These are phyloP conservation scores for Cantharis rustica DNA, from an alignment of 2,888 invertebrate genomes.

Conservation along the genomic window DNA sequence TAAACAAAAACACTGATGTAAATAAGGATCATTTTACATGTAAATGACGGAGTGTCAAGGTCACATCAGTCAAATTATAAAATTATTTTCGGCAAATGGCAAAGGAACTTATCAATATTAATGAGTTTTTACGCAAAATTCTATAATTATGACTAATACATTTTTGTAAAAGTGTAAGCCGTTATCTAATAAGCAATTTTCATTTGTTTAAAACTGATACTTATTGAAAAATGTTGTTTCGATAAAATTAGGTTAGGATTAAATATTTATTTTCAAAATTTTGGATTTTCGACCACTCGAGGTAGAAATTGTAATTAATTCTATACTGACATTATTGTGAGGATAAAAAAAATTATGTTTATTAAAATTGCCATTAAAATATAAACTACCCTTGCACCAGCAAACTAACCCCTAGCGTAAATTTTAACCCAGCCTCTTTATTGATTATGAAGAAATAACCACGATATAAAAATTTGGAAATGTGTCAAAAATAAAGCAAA, in stretches of 20 bases:
- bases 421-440: conserved; percentile 3
- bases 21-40: neutral
- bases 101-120: neutral
- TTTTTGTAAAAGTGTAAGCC: neutral
- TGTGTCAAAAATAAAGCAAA: neutral
- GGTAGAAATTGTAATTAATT: neutral
- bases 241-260: neutral
- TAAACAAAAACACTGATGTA: neutral
- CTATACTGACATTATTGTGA: neutral
- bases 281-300: neutral
- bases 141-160: neutral
- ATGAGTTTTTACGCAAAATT: neutral
- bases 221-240: neutral
- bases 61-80: neutral
- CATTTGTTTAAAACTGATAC: neutral
- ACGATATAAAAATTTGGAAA: neutral
- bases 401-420: neutral
- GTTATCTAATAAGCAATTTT: neutral
- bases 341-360: neutral
- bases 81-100: neutral
- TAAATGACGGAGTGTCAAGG: neutral
- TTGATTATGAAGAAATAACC: neutral
- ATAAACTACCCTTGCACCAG: neutral
- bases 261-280: neutral
- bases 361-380: neutral